Evolutionary conservation across 2,797 vertebrate species (phyloP), one percentile per base, ranked within the genome.

Genomic region (Acrossocheilus wenchowensis): DNA sequence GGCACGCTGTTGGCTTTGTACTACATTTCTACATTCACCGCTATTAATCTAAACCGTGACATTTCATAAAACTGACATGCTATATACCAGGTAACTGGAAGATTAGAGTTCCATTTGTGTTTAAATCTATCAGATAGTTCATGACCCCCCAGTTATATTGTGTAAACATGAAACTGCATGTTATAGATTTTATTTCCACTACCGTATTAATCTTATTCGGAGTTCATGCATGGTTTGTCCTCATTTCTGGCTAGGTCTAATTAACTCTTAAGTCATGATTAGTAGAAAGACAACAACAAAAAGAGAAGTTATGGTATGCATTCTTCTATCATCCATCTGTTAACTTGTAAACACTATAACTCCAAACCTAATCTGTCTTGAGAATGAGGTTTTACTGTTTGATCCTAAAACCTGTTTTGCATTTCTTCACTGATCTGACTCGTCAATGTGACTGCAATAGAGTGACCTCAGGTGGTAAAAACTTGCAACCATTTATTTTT

Each of bases 1-100:
- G n/a, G 45, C 73, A 54, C 34, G 26, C 43, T 50, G 41, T 74
- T 75, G 57, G 26, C 21, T 52, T 71, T 82, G 80, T 39, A 39
- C 64, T 81, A 54, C 80, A 81, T 81, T 71, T 81, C 80, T n/a
- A 69, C 23, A 41, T 52, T 15, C 26, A 11, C 21, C 5, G 4
- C 50, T 77, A 66, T 64, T 77, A 57, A 57, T 72, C 66, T 6
- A 39, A 26, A 66, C 26, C 9, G 0, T 48, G 30, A 36, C 1
- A 19, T 72, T 43, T 57, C 15, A 41, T 39, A 72, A 72, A 41
- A 30, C 66, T 17, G 8, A 34, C 50, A 72, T 23, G 10, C 45
- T 39, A 39, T 50, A 57, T 41, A 41, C 66, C 41, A 66, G 39
- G 43, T 34, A 81, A 48, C 30, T 52, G 21, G 19, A 50, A 17